These are phyloP conservation scores for Pectinophora gossypiella DNA, from an alignment of 1,140 invertebrate species.

Conservation along the genomic window DNA sequence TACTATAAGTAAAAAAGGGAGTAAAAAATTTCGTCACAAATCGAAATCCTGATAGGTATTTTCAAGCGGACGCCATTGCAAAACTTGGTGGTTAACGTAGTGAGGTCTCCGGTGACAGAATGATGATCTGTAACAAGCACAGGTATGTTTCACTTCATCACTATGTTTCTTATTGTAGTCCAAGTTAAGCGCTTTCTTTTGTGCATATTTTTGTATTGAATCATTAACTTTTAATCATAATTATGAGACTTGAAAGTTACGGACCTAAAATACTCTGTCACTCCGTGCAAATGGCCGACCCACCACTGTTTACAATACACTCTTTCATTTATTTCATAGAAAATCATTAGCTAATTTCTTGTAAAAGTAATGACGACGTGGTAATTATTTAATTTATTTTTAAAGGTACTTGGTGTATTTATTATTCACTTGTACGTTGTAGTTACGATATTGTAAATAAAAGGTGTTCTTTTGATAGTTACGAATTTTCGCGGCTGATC, in stretches of 20 bases:
- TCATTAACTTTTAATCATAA: constrained; percentile 42
- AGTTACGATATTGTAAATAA: not conserved
- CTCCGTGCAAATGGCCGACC: constrained; percentile 74
- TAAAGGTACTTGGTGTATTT: not conserved
- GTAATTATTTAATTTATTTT: constrained; percentile 51
- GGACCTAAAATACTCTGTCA: constrained; percentile 68
- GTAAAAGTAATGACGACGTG: constrained; percentile 15
- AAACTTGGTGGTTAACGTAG: constrained; percentile 65
- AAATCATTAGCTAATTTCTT: constrained; percentile 26
- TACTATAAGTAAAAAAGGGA: constrained; percentile 22
- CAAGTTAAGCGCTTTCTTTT: constrained; percentile 42
- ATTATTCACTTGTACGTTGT: not conserved
- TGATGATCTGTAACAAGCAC: constrained; percentile 69
- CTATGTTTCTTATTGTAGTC: constrained; percentile 49
- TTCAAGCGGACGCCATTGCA: constrained; percentile 70
- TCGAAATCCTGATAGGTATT: constrained; percentile 49
- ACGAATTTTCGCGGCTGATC: constrained; percentile 42
- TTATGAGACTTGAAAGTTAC: constrained; percentile 54
- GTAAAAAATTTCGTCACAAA: constrained; percentile 42
- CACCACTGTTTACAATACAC: constrained; percentile 71
- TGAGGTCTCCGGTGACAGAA: constrained; percentile 68
- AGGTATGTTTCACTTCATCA: constrained; percentile 62
- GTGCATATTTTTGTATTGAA: constrained; percentile 56
- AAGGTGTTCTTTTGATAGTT: constrained; percentile 1
- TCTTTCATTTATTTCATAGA: constrained; percentile 38